Evolutionary conservation across 2,888 invertebrate species (phyloP), one percentile per base, ranked within the genome.

Genomic region (Synanthedon formicaeformis): DNA sequence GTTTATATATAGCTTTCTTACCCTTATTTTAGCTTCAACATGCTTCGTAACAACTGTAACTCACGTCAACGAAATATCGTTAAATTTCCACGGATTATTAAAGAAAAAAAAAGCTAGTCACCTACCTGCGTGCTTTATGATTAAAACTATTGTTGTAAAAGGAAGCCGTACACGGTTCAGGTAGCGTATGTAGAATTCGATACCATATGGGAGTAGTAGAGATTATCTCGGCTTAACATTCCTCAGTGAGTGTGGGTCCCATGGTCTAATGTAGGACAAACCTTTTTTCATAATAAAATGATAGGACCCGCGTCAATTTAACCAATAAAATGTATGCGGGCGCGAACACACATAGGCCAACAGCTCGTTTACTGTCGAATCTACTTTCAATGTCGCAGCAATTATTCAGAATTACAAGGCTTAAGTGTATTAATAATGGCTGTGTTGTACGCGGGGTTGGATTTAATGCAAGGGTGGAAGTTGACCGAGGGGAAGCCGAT

Each of bases 201-300:
- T 78, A 75, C 76, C 10, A 34, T 34, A 34, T 34, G 70, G 75
- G 71, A 67, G 65, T 70, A 70, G 63, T 65, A 63, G 69, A 79
- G 86, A 85, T 86, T 75, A 86, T 83, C 83, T 74, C 69, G 69
- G 82, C 82, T 86, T 86, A 84, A 85, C 74, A 86, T 87, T 86
- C 86, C 85, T 59, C 62, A 64, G 64, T 62, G 65, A 60, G 67
- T 66, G 63, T 61, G 69, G 69, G 66, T 65, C 73, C 69, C 68
- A 62, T 64, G 65, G 65, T 18, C 62, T 67, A 66, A 72, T 69
- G 65, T 66, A 73, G 73, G 69, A 71, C 70, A 71, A 69, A 71
- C 63, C 69, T 74, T 74, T 78, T 78, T 72, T 62, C 58, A 63
- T 74, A 71, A 76, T 75, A 71, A 71, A 73, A 73, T 65, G 67